Evolutionary conservation across 1,140 invertebrate species (phyloP).

Genomic region (Rhagoletis zephyria): DNA sequence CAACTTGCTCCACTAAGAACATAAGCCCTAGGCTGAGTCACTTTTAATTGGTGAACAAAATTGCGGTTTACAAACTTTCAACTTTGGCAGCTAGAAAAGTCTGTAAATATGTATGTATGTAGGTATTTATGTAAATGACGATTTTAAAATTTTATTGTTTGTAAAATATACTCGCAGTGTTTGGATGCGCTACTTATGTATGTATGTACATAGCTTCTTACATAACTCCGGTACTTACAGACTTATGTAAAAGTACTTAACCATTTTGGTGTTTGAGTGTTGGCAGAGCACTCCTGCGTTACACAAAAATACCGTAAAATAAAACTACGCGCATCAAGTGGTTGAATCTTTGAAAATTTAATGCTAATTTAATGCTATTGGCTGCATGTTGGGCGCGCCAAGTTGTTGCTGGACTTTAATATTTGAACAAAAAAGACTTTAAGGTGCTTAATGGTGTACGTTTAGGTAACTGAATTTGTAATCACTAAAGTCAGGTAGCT

Average conservation of each 20-base stretch:
- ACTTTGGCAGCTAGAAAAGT: neutral
- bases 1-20: neutral
- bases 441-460: neutral
- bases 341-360: neutral
- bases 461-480: neutral
- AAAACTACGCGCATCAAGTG: neutral
- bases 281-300: neutral
- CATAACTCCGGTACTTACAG: too few species aligned
- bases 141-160: too few species aligned
- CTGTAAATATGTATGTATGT: neutral
- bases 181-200: too few species aligned
- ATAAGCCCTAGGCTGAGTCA: neutral
- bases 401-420: too few species aligned
- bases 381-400: too few species aligned
- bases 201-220: too few species aligned
- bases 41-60: neutral
- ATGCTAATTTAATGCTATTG: neutral
- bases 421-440: neutral
- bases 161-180: too few species aligned
- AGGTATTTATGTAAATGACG: neutral
- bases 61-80: neutral
- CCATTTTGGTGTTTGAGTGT: neutral
- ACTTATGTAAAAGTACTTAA: too few species aligned
- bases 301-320: neutral
- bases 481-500: neutral